Base-by-base conservation (phyloP, 2,888 invertebrate genomes). In the Cataglyphis altisquamis region DNA sequence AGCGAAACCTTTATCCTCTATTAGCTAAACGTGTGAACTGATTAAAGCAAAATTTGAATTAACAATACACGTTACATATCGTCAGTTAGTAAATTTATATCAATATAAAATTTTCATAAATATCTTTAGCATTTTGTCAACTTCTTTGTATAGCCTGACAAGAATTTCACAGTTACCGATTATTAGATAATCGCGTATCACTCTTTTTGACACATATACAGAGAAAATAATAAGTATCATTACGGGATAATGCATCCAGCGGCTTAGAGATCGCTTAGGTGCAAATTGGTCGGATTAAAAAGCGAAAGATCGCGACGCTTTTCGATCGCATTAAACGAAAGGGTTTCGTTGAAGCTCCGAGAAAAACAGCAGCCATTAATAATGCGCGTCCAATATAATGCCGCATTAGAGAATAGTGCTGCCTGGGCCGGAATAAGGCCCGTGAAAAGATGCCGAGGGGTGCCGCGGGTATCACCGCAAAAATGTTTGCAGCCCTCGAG, bases 301-400 rank as follows among this genome's bases (percentile, higher is more conserved):
- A 78, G 25, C 52, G 80, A 64, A 48, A 67, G 78, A 78, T 45
- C 72, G 55, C 25, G 32, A 52, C 55, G 81, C 77, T 73, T 68
- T 73, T 85, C 74, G 84, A 86, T 84, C 85, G 82, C 73, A 86
- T 82, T 52, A 84, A 84, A 72, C 75, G 83, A n/a, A 66, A 84
- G 75, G 87, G 86, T 77, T 84, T 66, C 80, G 87, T 82, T 82
- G 73, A 88, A 74, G 83, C 86, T 85, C 84, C 86, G 85, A 78
- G 83, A 39, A 77, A 80, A 70, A 83, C 86, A 87, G 90, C 86
- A 83, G 83, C 92, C 92, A 92, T 92, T 92, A 91, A 93, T 93
- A 93, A 93, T 90, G 84, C 73, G 85, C 68, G 87, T 86, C 90
- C 91, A 92, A 93, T 93, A 92, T 93, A 93, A 94, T 92, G 92